Conservation (phyloP, 2,113 vertebrate species). For the Dipodomys ordii region DNA sequence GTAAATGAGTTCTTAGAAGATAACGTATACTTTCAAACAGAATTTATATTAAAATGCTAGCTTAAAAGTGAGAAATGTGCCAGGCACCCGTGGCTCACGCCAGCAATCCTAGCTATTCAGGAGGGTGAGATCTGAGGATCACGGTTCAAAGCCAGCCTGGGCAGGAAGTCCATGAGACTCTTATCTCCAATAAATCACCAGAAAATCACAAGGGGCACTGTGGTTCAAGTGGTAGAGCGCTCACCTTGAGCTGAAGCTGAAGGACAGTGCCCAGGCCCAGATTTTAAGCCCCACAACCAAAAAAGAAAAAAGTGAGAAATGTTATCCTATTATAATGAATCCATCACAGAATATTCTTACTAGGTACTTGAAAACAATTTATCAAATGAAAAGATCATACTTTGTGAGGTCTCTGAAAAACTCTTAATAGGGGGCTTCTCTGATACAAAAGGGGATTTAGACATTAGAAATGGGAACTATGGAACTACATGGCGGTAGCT, state of each 20-base stretch:
- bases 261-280: too few relatives aligned
- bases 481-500: neutral
- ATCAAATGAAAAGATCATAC: conserved; percentile 18
- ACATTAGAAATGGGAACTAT: neutral
- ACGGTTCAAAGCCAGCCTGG: too few relatives aligned
- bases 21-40: neutral
- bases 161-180: too few relatives aligned
- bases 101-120: too few relatives aligned
- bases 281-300: too few relatives aligned
- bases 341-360: neutral
- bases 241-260: too few relatives aligned
- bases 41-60: conserved; percentile 43
- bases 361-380: conserved; percentile 12
- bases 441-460: neutral
- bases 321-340: neutral
- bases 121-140: too few relatives aligned
- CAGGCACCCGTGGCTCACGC: too few relatives aligned
- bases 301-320: too few relatives aligned
- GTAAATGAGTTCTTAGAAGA: neutral
- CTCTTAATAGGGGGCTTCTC: neutral
- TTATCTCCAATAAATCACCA: too few relatives aligned
- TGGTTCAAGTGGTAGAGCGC: too few relatives aligned
- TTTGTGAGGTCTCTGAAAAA: neutral
- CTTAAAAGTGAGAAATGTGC: neutral
- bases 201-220: neutral